Percentiles rank a stretch among this genome's conserved stretches.
These are phyloP conservation scores for Temnothorax curvispinosus DNA, from an alignment of 1,140 invertebrate species.

Conservation along the genomic window DNA sequence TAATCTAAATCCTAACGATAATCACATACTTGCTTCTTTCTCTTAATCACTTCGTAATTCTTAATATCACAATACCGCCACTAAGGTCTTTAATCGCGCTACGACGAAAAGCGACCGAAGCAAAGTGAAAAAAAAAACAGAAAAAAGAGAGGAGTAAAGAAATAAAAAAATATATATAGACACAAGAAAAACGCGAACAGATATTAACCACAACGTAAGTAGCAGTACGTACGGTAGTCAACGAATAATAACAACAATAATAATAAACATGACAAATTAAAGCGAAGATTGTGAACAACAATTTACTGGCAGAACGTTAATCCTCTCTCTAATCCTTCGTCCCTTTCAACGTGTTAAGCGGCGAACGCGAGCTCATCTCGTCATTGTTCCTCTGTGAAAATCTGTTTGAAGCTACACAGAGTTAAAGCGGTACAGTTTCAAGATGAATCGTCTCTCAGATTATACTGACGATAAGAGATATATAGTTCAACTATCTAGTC, in stretches of 20 bases:
- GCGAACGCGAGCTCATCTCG: not conserved
- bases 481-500: not conserved
- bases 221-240: slow-evolving; percentile 51
- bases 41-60: slow-evolving; percentile 34
- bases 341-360: not conserved
- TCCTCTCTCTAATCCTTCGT: not conserved
- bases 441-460: not conserved
- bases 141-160: slow-evolving; percentile 15
- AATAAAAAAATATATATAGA: slow-evolving; percentile 22
- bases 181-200: slow-evolving; percentile 20
- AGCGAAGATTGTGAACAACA: slow-evolving; percentile 9
- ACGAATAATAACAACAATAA: slow-evolving; percentile 39
- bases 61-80: slow-evolving; percentile 56
- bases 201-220: slow-evolving; percentile 39
- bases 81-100: slow-evolving; percentile 33
- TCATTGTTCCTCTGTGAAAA: slow-evolving; percentile 4
- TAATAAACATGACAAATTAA: slow-evolving; percentile 16
- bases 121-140: slow-evolving; percentile 16
- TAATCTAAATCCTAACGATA: slow-evolving; percentile 40
- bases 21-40: slow-evolving; percentile 23
- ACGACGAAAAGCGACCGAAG: slow-evolving; percentile 28
- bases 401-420: slow-evolving; percentile 1
- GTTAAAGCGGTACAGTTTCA: slow-evolving; percentile 46
- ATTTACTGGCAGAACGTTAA: slow-evolving; percentile 10
- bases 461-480: not conserved